Evolutionary conservation across 2,888 invertebrate species (phyloP).

Genomic region (Rotaria sp.): DNA sequence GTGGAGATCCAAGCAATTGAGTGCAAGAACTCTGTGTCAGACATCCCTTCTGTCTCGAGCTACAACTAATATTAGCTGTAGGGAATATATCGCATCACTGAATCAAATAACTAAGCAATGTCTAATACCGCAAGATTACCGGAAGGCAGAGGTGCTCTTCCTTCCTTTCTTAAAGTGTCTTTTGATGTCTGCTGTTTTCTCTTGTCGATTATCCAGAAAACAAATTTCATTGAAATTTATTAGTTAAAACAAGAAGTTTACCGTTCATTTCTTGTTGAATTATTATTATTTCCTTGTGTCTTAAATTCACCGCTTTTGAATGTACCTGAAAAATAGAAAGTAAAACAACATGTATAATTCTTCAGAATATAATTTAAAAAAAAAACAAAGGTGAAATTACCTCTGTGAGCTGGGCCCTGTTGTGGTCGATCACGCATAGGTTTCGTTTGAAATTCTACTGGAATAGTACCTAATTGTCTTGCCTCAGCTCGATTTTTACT

Average conservation of each 20-base stretch:
- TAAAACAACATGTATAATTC: neutral
- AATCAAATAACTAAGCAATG: too few relatives aligned
- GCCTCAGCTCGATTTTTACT: constrained; percentile 33
- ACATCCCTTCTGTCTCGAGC: too few relatives aligned
- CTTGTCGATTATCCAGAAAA: too few relatives aligned
- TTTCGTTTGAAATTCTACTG: constrained; percentile 32
- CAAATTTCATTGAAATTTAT: neutral
- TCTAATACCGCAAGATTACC: too few relatives aligned
- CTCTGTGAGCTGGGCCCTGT: neutral
- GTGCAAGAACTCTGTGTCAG: too few relatives aligned
- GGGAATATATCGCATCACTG: too few relatives aligned
- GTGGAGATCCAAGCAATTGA: too few relatives aligned
- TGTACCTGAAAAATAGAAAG: neutral
- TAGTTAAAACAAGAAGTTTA: neutral
- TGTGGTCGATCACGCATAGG: constrained; percentile 25
- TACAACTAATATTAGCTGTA: too few relatives aligned
- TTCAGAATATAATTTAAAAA: too few relatives aligned
- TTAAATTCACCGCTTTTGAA: neutral
- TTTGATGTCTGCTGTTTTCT: too few relatives aligned
- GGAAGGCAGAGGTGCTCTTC: too few relatives aligned
- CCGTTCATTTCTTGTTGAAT: neutral
- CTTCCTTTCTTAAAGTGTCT: too few relatives aligned
- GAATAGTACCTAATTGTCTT: constrained; percentile 32
- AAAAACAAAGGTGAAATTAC: neutral
- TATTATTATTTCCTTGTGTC: neutral